Evolutionary conservation across 2,888 invertebrate genomes (phyloP).

Genomic region (Acleris sparsana): DNA sequence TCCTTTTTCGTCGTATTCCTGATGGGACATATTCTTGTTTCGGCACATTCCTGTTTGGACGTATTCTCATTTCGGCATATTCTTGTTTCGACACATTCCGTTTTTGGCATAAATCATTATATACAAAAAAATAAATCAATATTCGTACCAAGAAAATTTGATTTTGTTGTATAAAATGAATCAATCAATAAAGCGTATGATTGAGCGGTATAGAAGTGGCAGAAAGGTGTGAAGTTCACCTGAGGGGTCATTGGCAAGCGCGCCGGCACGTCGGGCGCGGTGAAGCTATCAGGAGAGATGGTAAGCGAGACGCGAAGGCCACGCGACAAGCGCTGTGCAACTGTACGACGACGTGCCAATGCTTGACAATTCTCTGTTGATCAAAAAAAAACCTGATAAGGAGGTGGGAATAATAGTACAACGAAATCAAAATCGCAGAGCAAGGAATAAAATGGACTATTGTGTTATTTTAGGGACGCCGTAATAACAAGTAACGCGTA

Average conservation of each 20-base stretch:
- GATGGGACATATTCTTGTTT: too few species aligned
- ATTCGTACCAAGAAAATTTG: too few species aligned
- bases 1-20: too few species aligned
- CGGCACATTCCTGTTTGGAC: too few species aligned
- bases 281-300: conserved; percentile 37
- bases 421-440: conserved; percentile 28
- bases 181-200: conserved; percentile 22
- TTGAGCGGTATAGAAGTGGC: conserved; percentile 19
- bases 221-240: conserved; percentile 35
- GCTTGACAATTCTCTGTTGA: conserved; percentile 37
- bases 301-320: conserved; percentile 36
- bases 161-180: too few species aligned
- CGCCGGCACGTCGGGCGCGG: conserved; percentile 34
- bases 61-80: too few species aligned
- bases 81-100: too few species aligned
- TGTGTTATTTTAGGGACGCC: not conserved
- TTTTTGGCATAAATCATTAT: too few species aligned
- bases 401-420: conserved; percentile 21
- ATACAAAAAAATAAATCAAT: too few species aligned
- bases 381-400: conserved; percentile 28
- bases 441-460: not conserved
- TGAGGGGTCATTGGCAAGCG: conserved; percentile 37
- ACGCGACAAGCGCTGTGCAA: conserved; percentile 36
- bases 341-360: conserved; percentile 36
- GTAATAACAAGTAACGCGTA: not conserved